A percentile compares a stretch with the other conserved stretches of the same genome.
These are phyloP conservation scores for Tholera decimalis DNA, from an alignment of 2,888 invertebrate genomes.

Conservation along the genomic window DNA sequence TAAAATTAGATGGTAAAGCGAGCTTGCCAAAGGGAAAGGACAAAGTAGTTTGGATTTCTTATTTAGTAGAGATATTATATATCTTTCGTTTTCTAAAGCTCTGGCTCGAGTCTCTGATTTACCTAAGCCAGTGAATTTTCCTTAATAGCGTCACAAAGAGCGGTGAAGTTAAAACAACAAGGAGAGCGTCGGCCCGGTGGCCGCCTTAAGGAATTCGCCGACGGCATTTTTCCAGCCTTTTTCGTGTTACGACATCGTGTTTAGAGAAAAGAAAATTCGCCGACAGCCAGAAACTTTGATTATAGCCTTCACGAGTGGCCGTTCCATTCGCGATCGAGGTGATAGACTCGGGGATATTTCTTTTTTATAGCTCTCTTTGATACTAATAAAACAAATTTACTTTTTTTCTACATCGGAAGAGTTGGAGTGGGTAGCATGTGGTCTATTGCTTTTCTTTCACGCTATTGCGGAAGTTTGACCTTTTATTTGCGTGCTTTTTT, in stretches of 20 bases:
- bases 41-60: constrained; percentile 40
- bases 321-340: constrained; percentile 86
- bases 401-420: constrained; percentile 82
- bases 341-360: constrained; percentile 88
- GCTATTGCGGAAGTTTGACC: constrained; percentile 82
- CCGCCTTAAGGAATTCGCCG: constrained; percentile 83
- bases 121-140: constrained; percentile 80
- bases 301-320: constrained; percentile 89
- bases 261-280: constrained; percentile 90
- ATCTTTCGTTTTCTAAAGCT: constrained; percentile 61
- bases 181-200: constrained; percentile 72
- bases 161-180: constrained; percentile 85
- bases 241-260: constrained; percentile 90
- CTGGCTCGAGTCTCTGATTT: constrained; percentile 74
- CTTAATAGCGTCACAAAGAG: constrained; percentile 83
- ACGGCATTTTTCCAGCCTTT: constrained; percentile 89
- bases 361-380: constrained; percentile 89
- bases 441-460: constrained; percentile 79
- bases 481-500: constrained; percentile 77
- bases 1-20: constrained; percentile 26
- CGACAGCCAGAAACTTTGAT: constrained; percentile 90
- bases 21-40: constrained; percentile 16
- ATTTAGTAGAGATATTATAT: constrained; percentile 31
- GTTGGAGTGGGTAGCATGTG: constrained; percentile 83
- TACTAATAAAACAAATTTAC: constrained; percentile 90